Evolutionary conservation across 2,888 invertebrate genomes (phyloP).

Genomic region (Cordylochernes scorpioides): DNA sequence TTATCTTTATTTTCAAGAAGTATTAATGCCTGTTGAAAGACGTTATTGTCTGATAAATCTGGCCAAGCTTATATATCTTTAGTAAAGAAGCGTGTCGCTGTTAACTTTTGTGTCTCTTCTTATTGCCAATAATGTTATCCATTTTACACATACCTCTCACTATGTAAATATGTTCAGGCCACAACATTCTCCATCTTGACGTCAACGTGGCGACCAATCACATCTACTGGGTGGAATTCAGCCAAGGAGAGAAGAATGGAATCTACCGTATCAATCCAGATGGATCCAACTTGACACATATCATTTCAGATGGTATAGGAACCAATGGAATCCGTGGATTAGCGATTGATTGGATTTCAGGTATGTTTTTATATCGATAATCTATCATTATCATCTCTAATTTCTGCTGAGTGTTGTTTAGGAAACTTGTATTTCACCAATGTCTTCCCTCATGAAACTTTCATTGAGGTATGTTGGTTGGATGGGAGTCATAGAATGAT

Average conservation of each 20-base stretch:
- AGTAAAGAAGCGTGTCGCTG: no score
- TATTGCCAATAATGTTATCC: no score
- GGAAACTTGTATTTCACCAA: constrained; percentile 87
- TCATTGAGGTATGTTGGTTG: constrained; percentile 73
- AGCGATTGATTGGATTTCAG: constrained; percentile 88
- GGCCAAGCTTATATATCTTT: no score
- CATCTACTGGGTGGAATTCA: constrained; percentile 77
- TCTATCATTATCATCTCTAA: no score
- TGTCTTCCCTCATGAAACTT: constrained; percentile 83
- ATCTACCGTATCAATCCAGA: constrained; percentile 70
- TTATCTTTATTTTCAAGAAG: no score
- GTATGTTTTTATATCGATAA: no score
- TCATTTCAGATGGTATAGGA: constrained; percentile 64
- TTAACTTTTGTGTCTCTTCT: no score
- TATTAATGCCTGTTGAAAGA: no score
- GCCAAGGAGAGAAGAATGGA: constrained; percentile 33
- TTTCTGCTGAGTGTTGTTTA: no score
- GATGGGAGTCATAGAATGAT: constrained; percentile 75
- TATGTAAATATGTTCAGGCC: constrained; percentile 28
- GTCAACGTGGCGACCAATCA: constrained; percentile 63
- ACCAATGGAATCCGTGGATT: constrained; percentile 75
- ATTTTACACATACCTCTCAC: no score
- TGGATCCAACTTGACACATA: constrained; percentile 52
- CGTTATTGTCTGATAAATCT: no score
- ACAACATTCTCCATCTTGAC: constrained; percentile 72